Percentiles rank a stretch among this genome's conserved stretches.
Evolutionary conservation across 1,140 invertebrate genomes (phyloP).

Genomic region (Drosophila serrata): DNA sequence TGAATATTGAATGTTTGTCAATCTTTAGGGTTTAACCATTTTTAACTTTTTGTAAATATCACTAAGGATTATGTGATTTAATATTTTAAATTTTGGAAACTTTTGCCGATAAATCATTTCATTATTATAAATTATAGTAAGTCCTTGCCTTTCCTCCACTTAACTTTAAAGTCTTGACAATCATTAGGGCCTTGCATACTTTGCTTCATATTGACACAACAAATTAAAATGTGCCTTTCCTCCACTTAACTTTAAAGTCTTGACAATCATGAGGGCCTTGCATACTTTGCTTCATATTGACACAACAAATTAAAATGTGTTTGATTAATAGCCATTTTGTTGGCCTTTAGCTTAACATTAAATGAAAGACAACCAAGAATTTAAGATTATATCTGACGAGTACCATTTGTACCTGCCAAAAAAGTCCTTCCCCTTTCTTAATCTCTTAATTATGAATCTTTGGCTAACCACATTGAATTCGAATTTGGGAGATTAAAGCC

Average conservation of each 20-base stretch:
- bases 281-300: not conserved
- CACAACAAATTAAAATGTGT: not conserved
- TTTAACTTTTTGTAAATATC: not conserved
- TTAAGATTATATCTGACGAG: conserved; percentile 5
- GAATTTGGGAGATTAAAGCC: conserved; percentile 10
- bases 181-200: not conserved
- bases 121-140: no score
- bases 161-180: not conserved
- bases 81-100: not conserved
- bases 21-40: not conserved
- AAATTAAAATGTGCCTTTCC: no score
- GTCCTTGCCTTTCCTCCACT: not conserved
- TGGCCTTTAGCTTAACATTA: conserved; percentile 2
- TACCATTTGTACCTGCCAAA: conserved; percentile 9
- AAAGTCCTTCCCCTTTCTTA: not conserved
- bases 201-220: conserved; percentile 3
- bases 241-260: not conserved
- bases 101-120: not conserved
- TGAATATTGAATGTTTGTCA: not conserved
- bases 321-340: conserved; percentile 16
- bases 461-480: conserved; percentile 15
- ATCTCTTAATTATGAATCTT: not conserved
- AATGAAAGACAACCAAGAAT: not conserved
- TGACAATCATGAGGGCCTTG: not conserved
- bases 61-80: no score